Percentiles rank a stretch among this genome's conserved stretches.
These are phyloP conservation scores for Napeogenes sylphis DNA, from an alignment of 2,888 invertebrate species.

Conservation along the genomic window DNA sequence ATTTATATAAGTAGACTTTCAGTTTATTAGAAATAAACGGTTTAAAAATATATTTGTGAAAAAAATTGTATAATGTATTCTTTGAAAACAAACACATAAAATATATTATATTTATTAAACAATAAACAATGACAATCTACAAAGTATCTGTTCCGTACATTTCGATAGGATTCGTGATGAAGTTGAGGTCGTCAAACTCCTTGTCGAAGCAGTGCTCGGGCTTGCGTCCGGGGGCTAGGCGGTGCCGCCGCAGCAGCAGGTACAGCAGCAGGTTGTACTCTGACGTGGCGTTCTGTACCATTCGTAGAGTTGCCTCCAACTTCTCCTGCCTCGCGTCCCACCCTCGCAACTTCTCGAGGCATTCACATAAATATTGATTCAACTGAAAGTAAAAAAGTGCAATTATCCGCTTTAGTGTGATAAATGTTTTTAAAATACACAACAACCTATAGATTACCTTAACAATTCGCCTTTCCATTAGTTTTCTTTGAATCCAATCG, in stretches of 20 bases:
- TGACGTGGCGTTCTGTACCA: slow-evolving; percentile 45
- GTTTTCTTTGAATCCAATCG: slow-evolving; percentile 65
- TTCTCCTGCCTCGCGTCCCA: slow-evolving; percentile 25
- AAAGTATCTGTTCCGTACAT: slow-evolving; percentile 1
- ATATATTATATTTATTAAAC: slow-evolving; percentile 13
- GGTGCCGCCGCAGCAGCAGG: slow-evolving; percentile 54
- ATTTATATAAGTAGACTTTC: too few relatives aligned
- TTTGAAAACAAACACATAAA: not conserved
- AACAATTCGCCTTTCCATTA: slow-evolving; percentile 58
- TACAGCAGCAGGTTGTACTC: slow-evolving; percentile 64
- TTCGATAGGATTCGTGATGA: slow-evolving; percentile 14
- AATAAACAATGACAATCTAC: slow-evolving; percentile 10
- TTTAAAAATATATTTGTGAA: too few relatives aligned
- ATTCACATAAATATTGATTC: slow-evolving; percentile 20
- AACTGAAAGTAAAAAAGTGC: slow-evolving; percentile 11
- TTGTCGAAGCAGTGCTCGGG: slow-evolving; percentile 17
- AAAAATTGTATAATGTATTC: too few relatives aligned
- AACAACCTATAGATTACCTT: slow-evolving; percentile 43
- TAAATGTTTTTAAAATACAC: not conserved
- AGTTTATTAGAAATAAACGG: too few relatives aligned
- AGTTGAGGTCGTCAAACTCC: slow-evolving; percentile 18
- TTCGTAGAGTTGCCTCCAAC: slow-evolving; percentile 19
- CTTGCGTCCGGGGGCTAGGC: slow-evolving; percentile 24
- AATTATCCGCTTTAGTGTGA: not conserved
- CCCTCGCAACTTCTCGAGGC: slow-evolving; percentile 18